Percentiles rank a stretch among this genome's conserved stretches.
Conservation (phyloP, 1,140 invertebrate genomes). For the Drosophila guanche region DNA sequence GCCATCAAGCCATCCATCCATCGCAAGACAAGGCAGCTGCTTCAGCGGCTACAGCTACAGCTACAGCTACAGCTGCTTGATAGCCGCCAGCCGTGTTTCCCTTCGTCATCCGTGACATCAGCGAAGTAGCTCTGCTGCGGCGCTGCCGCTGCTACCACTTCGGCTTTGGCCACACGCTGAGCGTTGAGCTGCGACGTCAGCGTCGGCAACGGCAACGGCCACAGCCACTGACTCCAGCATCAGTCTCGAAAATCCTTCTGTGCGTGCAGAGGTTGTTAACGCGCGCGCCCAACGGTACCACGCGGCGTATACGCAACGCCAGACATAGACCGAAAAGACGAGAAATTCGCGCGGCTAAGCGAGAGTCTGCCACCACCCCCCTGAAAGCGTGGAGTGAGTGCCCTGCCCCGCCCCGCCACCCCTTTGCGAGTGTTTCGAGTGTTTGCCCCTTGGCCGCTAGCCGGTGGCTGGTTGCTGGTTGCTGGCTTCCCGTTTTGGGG, state of each 20-base stretch:
- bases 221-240: conserved; percentile 51
- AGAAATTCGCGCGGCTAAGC: conserved; percentile 49
- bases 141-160: conserved; percentile 31
- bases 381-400: conserved; percentile 38
- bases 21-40: conserved; percentile 13
- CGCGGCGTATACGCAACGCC: conserved; percentile 71
- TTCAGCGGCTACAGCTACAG: conserved; percentile 5
- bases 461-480: no score
- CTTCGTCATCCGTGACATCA: conserved; percentile 50
- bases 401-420: no score
- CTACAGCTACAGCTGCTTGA: conserved; percentile 31
- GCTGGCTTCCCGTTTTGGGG: conserved; percentile 35
- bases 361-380: no score
- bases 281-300: conserved; percentile 48
- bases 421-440: conserved; percentile 29
- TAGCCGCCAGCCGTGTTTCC: conserved; percentile 22
- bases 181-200: conserved; percentile 23
- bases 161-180: conserved; percentile 31
- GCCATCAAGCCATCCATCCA: background rate
- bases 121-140: conserved; percentile 36
- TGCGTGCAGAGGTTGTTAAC: conserved; percentile 78
- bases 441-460: conserved; percentile 25
- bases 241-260: conserved; percentile 78
- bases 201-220: conserved; percentile 24
- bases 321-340: conserved; percentile 52